These are phyloP conservation scores for Thalassarche chlororhynchos DNA, from an alignment of 2,113 vertebrate genomes.

Conservation along the genomic window DNA sequence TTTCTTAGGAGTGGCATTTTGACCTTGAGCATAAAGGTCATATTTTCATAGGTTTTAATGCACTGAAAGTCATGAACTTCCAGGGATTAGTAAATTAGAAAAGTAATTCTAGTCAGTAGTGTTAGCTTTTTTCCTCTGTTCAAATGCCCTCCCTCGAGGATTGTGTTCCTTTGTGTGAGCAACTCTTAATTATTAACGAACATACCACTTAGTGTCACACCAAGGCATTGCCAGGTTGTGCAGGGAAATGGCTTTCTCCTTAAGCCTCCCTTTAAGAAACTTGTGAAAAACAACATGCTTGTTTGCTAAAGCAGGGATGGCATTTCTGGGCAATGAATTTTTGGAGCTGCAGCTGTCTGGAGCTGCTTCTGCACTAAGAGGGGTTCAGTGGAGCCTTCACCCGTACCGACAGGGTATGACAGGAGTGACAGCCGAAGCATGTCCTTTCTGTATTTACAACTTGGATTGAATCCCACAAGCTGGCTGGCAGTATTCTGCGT, in stretches of 20 bases:
- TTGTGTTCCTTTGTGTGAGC: not conserved
- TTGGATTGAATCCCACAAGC: not conserved
- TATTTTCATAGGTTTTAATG: not conserved
- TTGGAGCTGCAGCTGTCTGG: not conserved
- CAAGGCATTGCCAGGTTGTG: not conserved
- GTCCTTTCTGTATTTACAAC: not conserved
- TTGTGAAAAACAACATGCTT: rapidly evolving
- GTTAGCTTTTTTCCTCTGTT: not conserved
- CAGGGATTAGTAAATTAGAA: not conserved
- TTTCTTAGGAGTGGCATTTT: not conserved
- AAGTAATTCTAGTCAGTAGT: not conserved
- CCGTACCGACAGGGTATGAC: not conserved
- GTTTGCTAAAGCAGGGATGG: not conserved
- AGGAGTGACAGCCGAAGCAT: not conserved
- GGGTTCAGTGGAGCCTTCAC: not conserved
- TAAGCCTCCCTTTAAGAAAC: not conserved
- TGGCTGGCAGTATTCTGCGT: not conserved
- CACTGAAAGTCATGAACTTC: no score
- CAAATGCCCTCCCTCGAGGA: not conserved
- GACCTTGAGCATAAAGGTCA: not conserved
- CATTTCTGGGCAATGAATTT: not conserved
- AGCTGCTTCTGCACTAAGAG: no score
- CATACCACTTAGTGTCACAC: no score
- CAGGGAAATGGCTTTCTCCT: not conserved
- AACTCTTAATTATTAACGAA: not conserved